Base-by-base conservation (phyloP, 2,888 invertebrate species). In the Mythimna vitellina region DNA sequence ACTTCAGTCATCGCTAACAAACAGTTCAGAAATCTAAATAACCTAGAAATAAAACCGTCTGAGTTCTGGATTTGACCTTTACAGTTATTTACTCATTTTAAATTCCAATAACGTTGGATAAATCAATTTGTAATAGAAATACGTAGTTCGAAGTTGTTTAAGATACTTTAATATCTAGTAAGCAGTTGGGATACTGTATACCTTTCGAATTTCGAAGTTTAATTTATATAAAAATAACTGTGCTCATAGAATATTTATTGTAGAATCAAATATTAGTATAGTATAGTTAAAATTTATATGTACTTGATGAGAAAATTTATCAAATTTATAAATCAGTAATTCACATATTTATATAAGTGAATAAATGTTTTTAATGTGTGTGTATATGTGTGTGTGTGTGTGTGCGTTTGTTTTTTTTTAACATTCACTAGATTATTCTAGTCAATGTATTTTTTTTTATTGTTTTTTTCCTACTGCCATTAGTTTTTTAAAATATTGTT, bases 101-200 rank as follows among this genome's bases (percentile, higher is more conserved):
- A 70, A 71, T 68, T 73, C 58, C 54, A 69, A 72, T 73, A 67
- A 65, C 61, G 32, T 69, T 60, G 58, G 10, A 29, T 76, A 73
- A 76, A 78, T 71, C 54, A 73, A 76, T 68, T 76, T 65, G 20
- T 60, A 70, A 65, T 60, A 70, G 51, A 75, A 65, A 49, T 46
- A 70, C 29, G 20, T n/a, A 46, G 42, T 51, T 20, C 14, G 8
- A 54, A 60, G 20, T 66, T 74, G 29, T 58, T 51, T 49, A 20
- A 32, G 14, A 72, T 54, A 63, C 65, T 66, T 57, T 62, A 56
- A 35, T 46, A 62, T 29, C 5, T 46, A 54, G 14, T 64, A 53
- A 42, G 20, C 57, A 46, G 14, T 60, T 35, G 0, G 25, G 14
- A 46, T 10, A 53, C 10, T 29, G 5, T 56, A 67, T 32, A 22